Conservation (phyloP, 2,113 vertebrate species). For the Lepisosteus oculatus region DNA sequence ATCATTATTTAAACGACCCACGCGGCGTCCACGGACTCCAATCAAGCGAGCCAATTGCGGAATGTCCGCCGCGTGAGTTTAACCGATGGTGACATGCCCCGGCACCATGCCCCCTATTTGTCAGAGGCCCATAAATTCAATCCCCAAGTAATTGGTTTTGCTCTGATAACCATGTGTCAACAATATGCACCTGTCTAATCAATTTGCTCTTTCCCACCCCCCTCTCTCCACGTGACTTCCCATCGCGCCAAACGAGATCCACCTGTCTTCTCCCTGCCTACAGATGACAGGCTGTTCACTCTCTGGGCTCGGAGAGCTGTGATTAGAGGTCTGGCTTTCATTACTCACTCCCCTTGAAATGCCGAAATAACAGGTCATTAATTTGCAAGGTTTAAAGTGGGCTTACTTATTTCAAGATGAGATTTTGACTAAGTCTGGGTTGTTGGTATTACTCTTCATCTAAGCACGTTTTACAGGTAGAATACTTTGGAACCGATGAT, state of each 20-base stretch:
- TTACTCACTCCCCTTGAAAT: constrained; percentile 33
- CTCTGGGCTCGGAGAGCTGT: constrained; percentile 22
- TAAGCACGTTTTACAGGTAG: too few relatives aligned
- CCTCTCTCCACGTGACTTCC: constrained; percentile 35
- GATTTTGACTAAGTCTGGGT: neutral
- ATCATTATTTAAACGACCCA: constrained; percentile 2
- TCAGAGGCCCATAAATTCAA: constrained; percentile 21
- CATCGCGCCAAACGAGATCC: constrained; percentile 47
- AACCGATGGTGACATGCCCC: constrained; percentile 15
- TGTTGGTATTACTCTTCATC: too few relatives aligned
- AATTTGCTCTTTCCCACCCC: constrained; percentile 23
- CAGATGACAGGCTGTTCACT: constrained; percentile 27
- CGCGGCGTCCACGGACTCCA: neutral
- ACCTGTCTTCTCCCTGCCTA: constrained; percentile 39
- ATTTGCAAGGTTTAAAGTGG: constrained; percentile 12
- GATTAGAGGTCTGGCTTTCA: constrained; percentile 46
- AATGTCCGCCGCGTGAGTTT: neutral
- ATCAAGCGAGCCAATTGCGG: neutral
- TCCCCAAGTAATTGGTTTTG: constrained; percentile 22
- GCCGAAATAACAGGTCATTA: constrained; percentile 10
- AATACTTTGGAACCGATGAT: too few relatives aligned
- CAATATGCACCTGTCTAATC: constrained; percentile 20
- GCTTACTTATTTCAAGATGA: neutral
- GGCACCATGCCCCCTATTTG: constrained; percentile 17
- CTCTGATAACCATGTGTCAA: constrained; percentile 4